These are phyloP conservation scores for Automeris io DNA, from an alignment of 2,888 invertebrate genomes.

Conservation along the genomic window DNA sequence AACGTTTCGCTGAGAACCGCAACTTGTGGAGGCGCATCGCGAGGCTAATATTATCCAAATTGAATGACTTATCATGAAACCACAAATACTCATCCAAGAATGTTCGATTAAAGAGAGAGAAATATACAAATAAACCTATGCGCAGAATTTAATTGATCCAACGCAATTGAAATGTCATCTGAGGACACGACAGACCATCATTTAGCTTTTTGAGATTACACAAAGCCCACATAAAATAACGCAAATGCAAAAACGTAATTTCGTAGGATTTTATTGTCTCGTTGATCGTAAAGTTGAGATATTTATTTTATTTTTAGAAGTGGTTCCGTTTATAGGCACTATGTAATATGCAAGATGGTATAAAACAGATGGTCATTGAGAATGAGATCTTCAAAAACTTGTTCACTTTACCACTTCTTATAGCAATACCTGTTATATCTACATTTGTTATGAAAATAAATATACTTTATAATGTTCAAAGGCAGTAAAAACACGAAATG, in stretches of 20 bases:
- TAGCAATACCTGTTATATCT: not conserved
- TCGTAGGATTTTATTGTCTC: not conserved
- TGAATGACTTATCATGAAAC: no score
- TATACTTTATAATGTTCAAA: slow-evolving; percentile 15
- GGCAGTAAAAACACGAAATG: no score
- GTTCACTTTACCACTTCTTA: slow-evolving; percentile 29
- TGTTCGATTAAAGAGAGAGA: no score
- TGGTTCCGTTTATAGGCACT: slow-evolving; percentile 29
- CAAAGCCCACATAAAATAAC: slow-evolving; percentile 11
- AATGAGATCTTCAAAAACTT: slow-evolving; percentile 29
- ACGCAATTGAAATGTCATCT: slow-evolving; percentile 13
- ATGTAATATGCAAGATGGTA: slow-evolving; percentile 21
- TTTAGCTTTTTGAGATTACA: slow-evolving; percentile 9
- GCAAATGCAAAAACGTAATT: slow-evolving; percentile 15
- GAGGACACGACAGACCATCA: slow-evolving; percentile 16
- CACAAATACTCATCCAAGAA: no score
- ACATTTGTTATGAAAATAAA: slow-evolving; percentile 17
- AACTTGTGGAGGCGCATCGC: no score
- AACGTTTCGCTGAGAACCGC: no score
- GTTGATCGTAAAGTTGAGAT: not conserved
- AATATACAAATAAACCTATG: no score
- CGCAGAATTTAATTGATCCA: not conserved
- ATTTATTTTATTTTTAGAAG: slow-evolving; percentile 3
- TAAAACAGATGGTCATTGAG: slow-evolving; percentile 15
- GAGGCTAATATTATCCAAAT: no score